Evolutionary conservation across 2,888 invertebrate species (phyloP), one percentile per base, ranked within the genome.

Genomic region (Sesia bembeciformis): DNA sequence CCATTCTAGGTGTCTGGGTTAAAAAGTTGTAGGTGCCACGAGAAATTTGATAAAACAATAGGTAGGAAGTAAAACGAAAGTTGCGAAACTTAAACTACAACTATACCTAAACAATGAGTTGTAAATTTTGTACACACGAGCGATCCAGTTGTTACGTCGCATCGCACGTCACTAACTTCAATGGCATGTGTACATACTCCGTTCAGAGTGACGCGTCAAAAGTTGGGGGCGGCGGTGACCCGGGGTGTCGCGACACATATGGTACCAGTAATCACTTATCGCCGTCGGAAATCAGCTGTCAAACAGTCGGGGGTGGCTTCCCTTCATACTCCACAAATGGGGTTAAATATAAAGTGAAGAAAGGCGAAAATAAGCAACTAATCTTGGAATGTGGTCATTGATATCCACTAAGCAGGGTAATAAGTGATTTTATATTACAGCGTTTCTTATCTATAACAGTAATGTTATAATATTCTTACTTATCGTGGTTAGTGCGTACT

Each of bases 271-370:
- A 79, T 80, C 73, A 73, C 67, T 77, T 82, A 83, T 83, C 81
- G 72, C 61, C 53, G 64, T 67, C 77, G 79, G 81, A 78, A 84
- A 85, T 87, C 86, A 84, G 78, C 78, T 83, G 86, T 84, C 83
- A 69, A 67, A 64, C 66, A 58, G 63, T 62, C 54, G 63, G 68
- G 76, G 78, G 70, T 67, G 63, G 67, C 64, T 66, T 71, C 65
- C 65, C 60, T 68, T 72, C 68, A 70, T 68, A 57, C 23, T 54
- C 61, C 61, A 61, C 66, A 65, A 23, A 23, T 23, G 23, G 23
- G 23, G 23, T 23, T 23, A 23, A 23, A 23, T 23, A 23, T 23
- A 23, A 23, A 23, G 23, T 23, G 23, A 23, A 23, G 23, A 23
- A 23, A 23, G 23, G 23, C 23, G 23, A 23, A 23, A 23, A 23